Evolutionary conservation across 2,888 invertebrate species (phyloP).

Genomic region (Thera britannica): DNA sequence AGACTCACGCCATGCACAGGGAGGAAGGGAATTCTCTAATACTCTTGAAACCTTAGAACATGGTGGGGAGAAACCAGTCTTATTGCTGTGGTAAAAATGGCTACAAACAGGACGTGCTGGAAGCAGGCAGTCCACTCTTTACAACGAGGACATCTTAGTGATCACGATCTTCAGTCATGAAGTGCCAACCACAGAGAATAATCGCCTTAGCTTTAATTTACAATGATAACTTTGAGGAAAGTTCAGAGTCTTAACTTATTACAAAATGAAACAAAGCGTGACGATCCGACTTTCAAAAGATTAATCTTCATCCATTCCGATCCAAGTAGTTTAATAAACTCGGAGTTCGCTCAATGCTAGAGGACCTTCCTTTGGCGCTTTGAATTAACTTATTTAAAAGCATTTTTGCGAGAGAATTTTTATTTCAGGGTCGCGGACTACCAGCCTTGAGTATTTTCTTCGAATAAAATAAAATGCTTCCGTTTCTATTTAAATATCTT

Average conservation of each 20-base stretch:
- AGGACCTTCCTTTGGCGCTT: not conserved
- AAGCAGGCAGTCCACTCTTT: too few relatives aligned
- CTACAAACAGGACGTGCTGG: too few relatives aligned
- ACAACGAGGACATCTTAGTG: too few relatives aligned
- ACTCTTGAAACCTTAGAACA: too few relatives aligned
- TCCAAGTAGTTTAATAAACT: not conserved
- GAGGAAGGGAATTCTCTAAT: too few relatives aligned
- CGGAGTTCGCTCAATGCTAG: not conserved
- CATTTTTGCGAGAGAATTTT: not conserved
- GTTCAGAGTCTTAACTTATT: conserved; percentile 16
- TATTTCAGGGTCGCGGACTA: not conserved
- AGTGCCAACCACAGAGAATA: not conserved
- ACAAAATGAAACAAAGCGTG: conserved; percentile 21
- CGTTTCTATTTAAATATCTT: too few relatives aligned
- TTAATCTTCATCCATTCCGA: conserved; percentile 10
- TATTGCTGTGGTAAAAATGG: too few relatives aligned
- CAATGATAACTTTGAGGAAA: conserved; percentile 13
- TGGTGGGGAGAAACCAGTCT: too few relatives aligned
- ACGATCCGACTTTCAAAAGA: conserved; percentile 18
- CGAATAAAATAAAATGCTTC: too few relatives aligned
- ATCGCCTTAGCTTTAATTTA: not conserved
- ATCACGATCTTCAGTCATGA: too few relatives aligned
- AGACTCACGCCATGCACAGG: too few relatives aligned
- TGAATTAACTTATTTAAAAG: not conserved
- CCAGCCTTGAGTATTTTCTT: too few relatives aligned